Conservation (phyloP, 2,113 vertebrate species). For the Azemiops feae region DNA sequence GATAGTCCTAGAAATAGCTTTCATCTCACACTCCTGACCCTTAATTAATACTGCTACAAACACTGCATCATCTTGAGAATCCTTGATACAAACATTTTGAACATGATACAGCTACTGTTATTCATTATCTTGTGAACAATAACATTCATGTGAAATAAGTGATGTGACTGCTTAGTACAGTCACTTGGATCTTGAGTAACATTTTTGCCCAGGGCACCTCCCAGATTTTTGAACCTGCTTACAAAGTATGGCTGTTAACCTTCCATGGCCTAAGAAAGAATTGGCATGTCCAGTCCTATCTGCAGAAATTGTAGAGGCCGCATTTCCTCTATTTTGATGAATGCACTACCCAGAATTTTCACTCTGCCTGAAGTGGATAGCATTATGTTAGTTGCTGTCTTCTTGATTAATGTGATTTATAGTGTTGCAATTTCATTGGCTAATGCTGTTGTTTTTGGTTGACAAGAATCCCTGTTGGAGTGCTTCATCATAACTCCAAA, state of each 20-base stretch:
- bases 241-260: neutral
- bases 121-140: neutral
- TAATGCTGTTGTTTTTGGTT: neutral
- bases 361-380: neutral
- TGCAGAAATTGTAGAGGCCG: neutral
- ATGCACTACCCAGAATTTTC: neutral
- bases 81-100: neutral
- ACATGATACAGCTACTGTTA: neutral
- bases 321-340: neutral
- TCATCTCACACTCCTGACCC: neutral
- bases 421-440: neutral
- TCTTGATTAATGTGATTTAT: neutral
- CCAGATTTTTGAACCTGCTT: neutral
- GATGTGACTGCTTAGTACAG: neutral
- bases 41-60: neutral
- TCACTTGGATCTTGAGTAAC: neutral
- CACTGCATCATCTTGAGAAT: neutral
- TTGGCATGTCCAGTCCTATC: neutral
- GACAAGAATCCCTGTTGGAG: neutral
- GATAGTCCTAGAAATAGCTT: neutral
- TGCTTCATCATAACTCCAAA: neutral
- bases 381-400: neutral
- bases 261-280: neutral
- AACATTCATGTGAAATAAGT: neutral
- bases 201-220: neutral